phyloP scores from a whole-genome alignment of 2,888 invertebrate genomes.

The Megastigmus dorsalis region DNA sequence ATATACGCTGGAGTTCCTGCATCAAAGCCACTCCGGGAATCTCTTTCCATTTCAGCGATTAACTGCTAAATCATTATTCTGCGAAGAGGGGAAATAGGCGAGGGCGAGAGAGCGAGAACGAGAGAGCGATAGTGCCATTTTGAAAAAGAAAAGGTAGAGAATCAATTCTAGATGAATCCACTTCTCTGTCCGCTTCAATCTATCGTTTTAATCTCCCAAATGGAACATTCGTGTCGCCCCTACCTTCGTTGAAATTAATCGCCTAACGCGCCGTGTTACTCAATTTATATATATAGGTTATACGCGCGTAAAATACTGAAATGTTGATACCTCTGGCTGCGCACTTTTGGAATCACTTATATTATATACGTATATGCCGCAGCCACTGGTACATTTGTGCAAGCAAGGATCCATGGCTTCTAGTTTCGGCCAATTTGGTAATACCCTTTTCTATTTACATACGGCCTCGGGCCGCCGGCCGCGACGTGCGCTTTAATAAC shows the following conservation, averaged over 20 bases:
- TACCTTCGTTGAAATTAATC: constrained; percentile 51
- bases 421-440: background rate
- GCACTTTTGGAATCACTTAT: constrained; percentile 26
- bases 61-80: constrained; percentile 51
- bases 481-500: constrained; percentile 15
- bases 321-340: constrained; percentile 33
- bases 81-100: too few relatives aligned
- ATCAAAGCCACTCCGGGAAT: constrained; percentile 22
- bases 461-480: too few relatives aligned
- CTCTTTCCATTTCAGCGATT: constrained; percentile 46
- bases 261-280: constrained; percentile 43
- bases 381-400: background rate
- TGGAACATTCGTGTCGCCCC: constrained; percentile 54
- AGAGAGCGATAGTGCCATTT: constrained; percentile 23
- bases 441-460: background rate
- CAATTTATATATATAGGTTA: constrained; percentile 51
- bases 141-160: constrained; percentile 39
- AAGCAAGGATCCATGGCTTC: background rate
- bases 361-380: background rate
- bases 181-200: constrained; percentile 50
- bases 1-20: too few relatives aligned
- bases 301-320: constrained; percentile 36
- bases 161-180: constrained; percentile 50
- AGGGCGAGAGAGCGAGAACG: too few relatives aligned
- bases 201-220: constrained; percentile 55